Evolutionary conservation across 2,888 invertebrate species (phyloP).

Genomic region (Drosophila trichaetosa): DNA sequence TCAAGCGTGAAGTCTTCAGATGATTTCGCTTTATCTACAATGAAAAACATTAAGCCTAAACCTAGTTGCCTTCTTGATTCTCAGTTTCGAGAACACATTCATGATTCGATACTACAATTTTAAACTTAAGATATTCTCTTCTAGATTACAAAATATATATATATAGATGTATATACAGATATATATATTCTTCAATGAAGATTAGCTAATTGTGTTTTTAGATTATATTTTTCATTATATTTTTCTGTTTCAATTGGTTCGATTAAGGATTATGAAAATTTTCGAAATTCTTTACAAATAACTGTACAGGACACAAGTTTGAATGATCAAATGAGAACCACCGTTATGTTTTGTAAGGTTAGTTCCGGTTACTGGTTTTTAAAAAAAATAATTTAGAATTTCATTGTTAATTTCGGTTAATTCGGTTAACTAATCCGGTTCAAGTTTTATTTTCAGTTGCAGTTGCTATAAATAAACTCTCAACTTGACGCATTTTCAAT

Average conservation of each 20-base stretch:
- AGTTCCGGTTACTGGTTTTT: too few relatives aligned
- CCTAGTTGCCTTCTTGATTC: neutral
- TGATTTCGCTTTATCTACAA: neutral
- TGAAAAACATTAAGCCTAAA: neutral
- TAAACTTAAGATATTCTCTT: neutral
- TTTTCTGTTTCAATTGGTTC: neutral
- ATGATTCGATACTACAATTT: neutral
- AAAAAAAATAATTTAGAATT: too few relatives aligned
- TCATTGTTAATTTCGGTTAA: neutral
- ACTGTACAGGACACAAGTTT: neutral
- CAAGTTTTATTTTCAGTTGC: neutral
- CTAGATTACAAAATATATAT: neutral
- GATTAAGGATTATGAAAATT: neutral
- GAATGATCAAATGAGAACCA: neutral
- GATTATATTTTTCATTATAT: neutral
- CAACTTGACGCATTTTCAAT: neutral
- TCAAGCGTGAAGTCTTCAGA: neutral
- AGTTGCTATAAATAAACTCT: neutral
- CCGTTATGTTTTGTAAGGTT: neutral
- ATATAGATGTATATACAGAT: neutral
- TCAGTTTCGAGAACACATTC: neutral
- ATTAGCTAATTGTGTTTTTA: neutral
- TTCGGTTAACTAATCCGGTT: neutral
- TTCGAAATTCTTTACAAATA: neutral
- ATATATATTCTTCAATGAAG: neutral